Conservation (phyloP, 2,113 vertebrate species). For the Platysteira castanea region DNA sequence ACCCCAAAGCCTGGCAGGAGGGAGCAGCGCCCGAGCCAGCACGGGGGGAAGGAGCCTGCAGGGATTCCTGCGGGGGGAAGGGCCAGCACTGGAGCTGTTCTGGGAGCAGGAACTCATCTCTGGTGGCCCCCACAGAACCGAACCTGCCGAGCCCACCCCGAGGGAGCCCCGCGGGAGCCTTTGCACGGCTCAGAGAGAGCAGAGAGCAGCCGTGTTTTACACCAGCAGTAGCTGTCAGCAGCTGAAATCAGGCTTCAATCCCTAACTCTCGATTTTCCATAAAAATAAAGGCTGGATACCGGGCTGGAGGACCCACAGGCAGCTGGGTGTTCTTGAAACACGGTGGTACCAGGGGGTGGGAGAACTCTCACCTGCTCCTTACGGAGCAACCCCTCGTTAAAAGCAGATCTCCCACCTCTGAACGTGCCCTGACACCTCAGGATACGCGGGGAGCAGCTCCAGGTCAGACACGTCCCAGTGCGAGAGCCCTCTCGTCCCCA, state of each 20-base stretch:
- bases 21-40: not conserved
- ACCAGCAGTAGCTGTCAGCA: slow-evolving; percentile 19
- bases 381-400: not conserved
- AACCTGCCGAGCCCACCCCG: not conserved
- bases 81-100: not conserved
- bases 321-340: not conserved
- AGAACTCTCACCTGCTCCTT: not conserved
- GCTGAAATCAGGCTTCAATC: not conserved
- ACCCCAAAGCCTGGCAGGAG: not conserved
- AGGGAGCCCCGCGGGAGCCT: not conserved
- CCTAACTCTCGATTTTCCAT: not conserved
- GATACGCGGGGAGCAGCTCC: not conserved
- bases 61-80: not conserved
- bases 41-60: not conserved
- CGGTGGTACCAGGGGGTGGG: not conserved
- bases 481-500: not conserved
- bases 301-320: not conserved
- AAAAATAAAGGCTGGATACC: not conserved
- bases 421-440: not conserved
- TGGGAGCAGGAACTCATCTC: not conserved
- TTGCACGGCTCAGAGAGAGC: not conserved
- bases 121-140: not conserved
- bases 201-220: not conserved
- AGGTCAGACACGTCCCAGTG: not conserved
- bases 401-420: not conserved